phyloP scores from a whole-genome alignment of 2,888 invertebrate genomes.

The Selenia dentaria region DNA sequence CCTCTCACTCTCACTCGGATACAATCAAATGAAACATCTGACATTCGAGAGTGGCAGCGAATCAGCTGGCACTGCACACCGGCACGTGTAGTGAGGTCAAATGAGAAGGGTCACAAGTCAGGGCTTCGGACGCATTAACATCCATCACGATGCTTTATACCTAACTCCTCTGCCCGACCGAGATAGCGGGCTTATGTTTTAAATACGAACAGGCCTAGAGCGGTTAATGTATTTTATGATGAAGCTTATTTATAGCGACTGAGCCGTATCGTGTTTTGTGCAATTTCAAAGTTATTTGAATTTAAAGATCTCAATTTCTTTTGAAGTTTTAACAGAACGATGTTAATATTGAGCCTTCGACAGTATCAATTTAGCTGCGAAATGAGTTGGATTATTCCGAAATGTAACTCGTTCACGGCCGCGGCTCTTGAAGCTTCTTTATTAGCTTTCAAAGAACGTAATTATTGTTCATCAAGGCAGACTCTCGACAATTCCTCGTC shows the following conservation, averaged over 20 bases:
- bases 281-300: no score
- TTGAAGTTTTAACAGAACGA: no score
- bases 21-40: no score
- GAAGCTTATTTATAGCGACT: neutral
- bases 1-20: no score
- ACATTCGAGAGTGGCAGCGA: neutral
- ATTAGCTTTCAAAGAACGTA: neutral
- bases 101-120: conserved; percentile 10
- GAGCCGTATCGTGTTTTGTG: no score
- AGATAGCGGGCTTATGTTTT: conserved; percentile 8
- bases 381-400: no score
- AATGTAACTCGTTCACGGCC: no score
- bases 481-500: conserved; percentile 14
- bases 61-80: neutral
- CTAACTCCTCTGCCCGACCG: conserved; percentile 1
- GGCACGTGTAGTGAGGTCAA: neutral
- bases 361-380: no score
- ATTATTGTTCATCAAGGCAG: neutral
- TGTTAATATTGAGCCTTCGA: no score
- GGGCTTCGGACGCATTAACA: conserved; percentile 1
- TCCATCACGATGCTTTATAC: conserved; percentile 14
- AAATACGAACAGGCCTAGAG: neutral
- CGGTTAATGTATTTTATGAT: neutral
- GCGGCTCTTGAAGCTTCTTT: no score
- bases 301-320: no score